Evolutionary conservation across 1,140 invertebrate genomes (phyloP).

Genomic region (Pygmarrhopalites habei): DNA sequence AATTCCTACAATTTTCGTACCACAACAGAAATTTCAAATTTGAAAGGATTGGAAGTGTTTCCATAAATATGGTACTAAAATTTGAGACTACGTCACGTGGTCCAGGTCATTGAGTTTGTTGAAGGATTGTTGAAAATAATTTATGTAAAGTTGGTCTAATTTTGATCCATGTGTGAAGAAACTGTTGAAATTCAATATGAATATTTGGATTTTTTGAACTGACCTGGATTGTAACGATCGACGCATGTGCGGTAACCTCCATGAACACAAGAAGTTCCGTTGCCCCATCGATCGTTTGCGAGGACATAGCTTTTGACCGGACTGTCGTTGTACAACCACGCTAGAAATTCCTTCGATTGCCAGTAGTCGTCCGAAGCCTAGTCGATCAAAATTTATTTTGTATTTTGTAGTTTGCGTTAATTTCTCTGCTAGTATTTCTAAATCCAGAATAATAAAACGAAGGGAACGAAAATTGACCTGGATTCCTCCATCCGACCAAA

Average conservation of each 20-base stretch:
- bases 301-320: conserved; percentile 83
- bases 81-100: conserved; percentile 27
- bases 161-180: too few relatives aligned
- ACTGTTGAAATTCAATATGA: too few relatives aligned
- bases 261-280: conserved; percentile 68
- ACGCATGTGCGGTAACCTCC: conserved; percentile 60
- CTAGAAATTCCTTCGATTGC: conserved; percentile 64
- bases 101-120: too few relatives aligned
- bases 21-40: not conserved
- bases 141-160: too few relatives aligned
- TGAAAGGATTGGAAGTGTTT: not conserved
- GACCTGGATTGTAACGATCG: conserved; percentile 84
- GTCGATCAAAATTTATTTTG: too few relatives aligned
- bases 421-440: too few relatives aligned
- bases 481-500: conserved; percentile 96
- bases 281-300: conserved; percentile 82
- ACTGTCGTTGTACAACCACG: conserved; percentile 93
- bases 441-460: too few relatives aligned
- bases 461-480: too few relatives aligned
- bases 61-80: conserved; percentile 20
- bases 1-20: conserved; percentile 25
- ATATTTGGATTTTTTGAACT: too few relatives aligned
- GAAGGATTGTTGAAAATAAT: too few relatives aligned
- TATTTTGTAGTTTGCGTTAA: too few relatives aligned
- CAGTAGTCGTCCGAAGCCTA: conserved; percentile 49